Evolutionary conservation across 2,888 invertebrate species (phyloP).

Genomic region (Hybos culiciformis): DNA sequence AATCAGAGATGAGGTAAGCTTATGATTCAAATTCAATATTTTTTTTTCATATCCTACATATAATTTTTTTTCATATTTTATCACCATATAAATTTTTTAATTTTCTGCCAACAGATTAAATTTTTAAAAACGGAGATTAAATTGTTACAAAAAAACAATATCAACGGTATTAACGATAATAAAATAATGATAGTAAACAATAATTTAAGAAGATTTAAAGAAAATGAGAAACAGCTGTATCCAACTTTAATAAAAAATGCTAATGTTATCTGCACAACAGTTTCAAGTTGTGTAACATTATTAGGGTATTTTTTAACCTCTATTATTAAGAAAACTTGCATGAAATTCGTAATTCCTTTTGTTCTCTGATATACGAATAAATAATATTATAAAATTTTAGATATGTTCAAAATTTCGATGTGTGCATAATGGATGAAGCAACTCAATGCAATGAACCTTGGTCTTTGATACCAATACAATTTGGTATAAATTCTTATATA

Average conservation of each 20-base stretch:
- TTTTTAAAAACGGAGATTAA: not conserved
- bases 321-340: not conserved
- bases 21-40: not conserved
- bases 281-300: slow-evolving; percentile 42
- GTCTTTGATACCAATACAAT: slow-evolving; percentile 61
- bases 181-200: slow-evolving; percentile 21
- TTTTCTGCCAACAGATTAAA: not conserved
- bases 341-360: slow-evolving; percentile 6
- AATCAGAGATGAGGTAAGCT: not conserved
- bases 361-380: slow-evolving; percentile 9
- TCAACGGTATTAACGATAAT: slow-evolving; percentile 17
- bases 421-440: slow-evolving; percentile 77
- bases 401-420: slow-evolving; percentile 34
- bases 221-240: slow-evolving; percentile 25
- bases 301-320: slow-evolving; percentile 18
- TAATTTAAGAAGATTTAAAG: slow-evolving; percentile 17
- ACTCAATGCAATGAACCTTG: slow-evolving; percentile 77
- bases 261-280: slow-evolving; percentile 56
- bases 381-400: slow-evolving; percentile 15
- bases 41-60: not conserved
- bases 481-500: slow-evolving; percentile 59
- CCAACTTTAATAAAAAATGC: slow-evolving; percentile 41
- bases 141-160: not conserved
- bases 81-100: not conserved
- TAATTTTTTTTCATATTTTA: not conserved